phyloP scores from a whole-genome alignment of 2,113 vertebrate genomes.

The Chelonoidis abingdonii region DNA sequence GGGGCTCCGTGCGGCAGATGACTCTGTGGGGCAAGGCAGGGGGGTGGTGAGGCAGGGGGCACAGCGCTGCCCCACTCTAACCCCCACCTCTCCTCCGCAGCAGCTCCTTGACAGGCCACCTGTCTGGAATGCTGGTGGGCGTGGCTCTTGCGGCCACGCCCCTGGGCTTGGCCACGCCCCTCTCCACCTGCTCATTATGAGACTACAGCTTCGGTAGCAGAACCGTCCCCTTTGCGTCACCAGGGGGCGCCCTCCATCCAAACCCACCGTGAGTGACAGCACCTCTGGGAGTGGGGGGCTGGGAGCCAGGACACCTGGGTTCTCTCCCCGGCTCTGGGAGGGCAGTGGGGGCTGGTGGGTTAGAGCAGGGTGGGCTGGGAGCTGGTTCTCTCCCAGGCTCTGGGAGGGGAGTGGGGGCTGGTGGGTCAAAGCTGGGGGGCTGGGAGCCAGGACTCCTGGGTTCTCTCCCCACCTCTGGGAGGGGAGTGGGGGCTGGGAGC shows the following conservation, averaged over 20 bases:
- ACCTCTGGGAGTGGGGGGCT: background rate
- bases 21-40: too few relatives aligned
- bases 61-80: background rate
- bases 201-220: accelerated
- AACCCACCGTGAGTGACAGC: background rate
- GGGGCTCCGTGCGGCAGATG: background rate
- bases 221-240: too few relatives aligned
- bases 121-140: background rate
- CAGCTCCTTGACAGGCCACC: background rate
- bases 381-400: too few relatives aligned
- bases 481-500: too few relatives aligned
- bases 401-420: too few relatives aligned
- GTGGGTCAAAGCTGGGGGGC: too few relatives aligned
- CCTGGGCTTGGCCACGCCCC: background rate
- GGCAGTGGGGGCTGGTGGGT: background rate
- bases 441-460: too few relatives aligned
- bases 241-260: background rate
- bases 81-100: background rate
- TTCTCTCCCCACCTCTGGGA: too few relatives aligned
- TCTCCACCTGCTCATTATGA: background rate
- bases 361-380: too few relatives aligned
- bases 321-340: background rate
- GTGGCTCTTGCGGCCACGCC: background rate
- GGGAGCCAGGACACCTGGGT: background rate
- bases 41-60: background rate